A percentile compares a stretch with the other conserved stretches of the same genome.
Conservation (phyloP, 2,797 vertebrate species). For the Acanthiza pusilla region DNA sequence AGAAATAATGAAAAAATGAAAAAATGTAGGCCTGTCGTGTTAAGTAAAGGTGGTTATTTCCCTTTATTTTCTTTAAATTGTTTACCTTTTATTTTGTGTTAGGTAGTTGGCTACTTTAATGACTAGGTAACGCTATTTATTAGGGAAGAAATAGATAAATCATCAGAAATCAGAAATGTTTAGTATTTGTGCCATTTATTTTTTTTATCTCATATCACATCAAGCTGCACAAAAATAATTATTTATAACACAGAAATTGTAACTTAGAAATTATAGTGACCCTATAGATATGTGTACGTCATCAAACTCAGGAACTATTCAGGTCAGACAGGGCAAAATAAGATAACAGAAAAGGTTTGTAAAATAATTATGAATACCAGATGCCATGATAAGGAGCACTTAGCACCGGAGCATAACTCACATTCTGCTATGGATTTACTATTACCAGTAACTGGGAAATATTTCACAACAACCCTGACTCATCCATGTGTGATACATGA, state of each 20-base stretch:
- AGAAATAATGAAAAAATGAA: neutral
- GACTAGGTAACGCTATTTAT: neutral
- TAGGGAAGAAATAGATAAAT: neutral
- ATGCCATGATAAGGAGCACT: neutral
- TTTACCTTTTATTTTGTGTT: neutral
- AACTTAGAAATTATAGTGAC: neutral
- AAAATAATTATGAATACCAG: neutral
- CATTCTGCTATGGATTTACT: neutral
- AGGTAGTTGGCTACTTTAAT: neutral
- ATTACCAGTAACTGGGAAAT: neutral
- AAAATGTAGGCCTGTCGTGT: neutral
- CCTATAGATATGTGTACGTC: neutral
- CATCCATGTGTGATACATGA: neutral
- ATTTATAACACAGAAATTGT: neutral
- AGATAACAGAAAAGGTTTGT: neutral
- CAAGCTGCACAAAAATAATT: neutral
- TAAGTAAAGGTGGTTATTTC: neutral
- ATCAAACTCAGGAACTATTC: neutral
- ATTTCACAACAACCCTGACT: conserved; percentile 15
- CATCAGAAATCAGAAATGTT: neutral
- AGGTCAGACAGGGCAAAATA: neutral
- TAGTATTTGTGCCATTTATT: neutral
- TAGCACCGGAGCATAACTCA: neutral
- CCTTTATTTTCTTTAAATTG: neutral
- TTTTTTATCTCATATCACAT: neutral